Conservation (phyloP, 2,797 vertebrate genomes). For the Geotrypetes seraphini region DNA sequence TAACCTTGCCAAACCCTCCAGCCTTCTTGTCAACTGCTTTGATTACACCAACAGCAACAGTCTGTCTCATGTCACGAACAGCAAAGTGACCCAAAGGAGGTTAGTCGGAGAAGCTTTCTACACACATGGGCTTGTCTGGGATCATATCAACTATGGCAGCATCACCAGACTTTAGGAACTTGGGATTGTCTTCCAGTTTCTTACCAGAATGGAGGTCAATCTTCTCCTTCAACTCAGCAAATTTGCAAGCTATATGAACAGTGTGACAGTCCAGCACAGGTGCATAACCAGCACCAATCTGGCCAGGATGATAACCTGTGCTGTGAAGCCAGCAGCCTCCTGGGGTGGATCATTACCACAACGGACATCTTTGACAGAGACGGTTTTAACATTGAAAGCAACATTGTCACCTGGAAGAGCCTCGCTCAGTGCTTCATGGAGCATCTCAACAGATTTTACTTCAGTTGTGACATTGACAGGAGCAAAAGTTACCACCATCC, state of each 20-base stretch:
- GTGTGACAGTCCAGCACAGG: slow-evolving; percentile 91
- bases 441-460: slow-evolving; percentile 93
- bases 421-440: slow-evolving; percentile 79
- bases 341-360: slow-evolving; percentile 83
- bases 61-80: too few relatives aligned
- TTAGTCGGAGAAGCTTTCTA: too few relatives aligned
- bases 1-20: too few relatives aligned
- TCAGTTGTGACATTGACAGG: too few relatives aligned
- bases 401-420: slow-evolving; percentile 84
- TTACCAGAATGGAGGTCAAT: slow-evolving; percentile 88
- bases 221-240: slow-evolving; percentile 87
- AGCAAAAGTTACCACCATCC: slow-evolving; percentile 87
- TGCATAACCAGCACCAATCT: slow-evolving; percentile 86
- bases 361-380: slow-evolving; percentile 86
- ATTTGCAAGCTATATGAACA: slow-evolving; percentile 86
- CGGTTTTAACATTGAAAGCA: slow-evolving; percentile 87
- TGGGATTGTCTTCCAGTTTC: too few relatives aligned
- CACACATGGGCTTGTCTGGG: too few relatives aligned
- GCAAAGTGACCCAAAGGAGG: too few relatives aligned
- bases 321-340: slow-evolving; percentile 79
- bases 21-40: too few relatives aligned
- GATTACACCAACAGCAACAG: too few relatives aligned
- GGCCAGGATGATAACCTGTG: slow-evolving; percentile 92
- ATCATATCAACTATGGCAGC: too few relatives aligned
- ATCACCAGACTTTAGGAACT: too few relatives aligned